Evolutionary conservation across 2,797 vertebrate species (phyloP), one percentile per base, ranked within the genome.

Genomic region (Amblyraja radiata): DNA sequence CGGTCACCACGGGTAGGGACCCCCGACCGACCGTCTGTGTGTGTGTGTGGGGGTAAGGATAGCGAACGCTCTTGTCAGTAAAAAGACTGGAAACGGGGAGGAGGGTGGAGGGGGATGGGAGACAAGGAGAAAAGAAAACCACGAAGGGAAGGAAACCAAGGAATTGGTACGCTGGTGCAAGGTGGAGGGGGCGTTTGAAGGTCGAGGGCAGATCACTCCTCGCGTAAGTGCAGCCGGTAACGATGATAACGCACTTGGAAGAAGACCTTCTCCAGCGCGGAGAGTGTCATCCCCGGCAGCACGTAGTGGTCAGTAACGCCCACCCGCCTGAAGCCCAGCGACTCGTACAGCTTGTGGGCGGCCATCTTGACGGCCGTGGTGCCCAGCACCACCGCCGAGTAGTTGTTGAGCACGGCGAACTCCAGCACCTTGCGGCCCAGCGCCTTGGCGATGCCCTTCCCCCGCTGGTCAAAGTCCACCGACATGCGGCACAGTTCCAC

Each of bases 201-300:
- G 78, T 79, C 36, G 78, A 81, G 93, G 32, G 77, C 58, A 77
- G 79, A 83, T 98, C 97, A 99, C 97, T 99, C 98, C 96, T 99
- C 99, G 68, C 98, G 98, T 94, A 99, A 97, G 97, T 99, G 98
- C 96, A 99, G 96, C 96, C 98, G 98, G 97, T 99, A 99, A 96
- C 97, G 98, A 96, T 98, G 98, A 96, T 99, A 98, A 95, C 98
- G 99, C 95, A 99, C 97, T 97, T 99, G 99, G 96, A 99, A 99
- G 97, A 99, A 99, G 96, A 99, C 97, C 96, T 97, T 98, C 97
- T 99, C 98, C 93, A 98, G 96, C 93, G 96, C 95, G 93, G 98
- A 98, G 95, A 97, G 98, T 21, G 97, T 98, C 98, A 99, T 99
- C 93, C 99, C 98, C 0, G 98, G 98, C 93, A 99, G 97, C 95